These are phyloP conservation scores for Philopotamus ludificatus DNA, from an alignment of 1,140 invertebrate species.

Conservation along the genomic window DNA sequence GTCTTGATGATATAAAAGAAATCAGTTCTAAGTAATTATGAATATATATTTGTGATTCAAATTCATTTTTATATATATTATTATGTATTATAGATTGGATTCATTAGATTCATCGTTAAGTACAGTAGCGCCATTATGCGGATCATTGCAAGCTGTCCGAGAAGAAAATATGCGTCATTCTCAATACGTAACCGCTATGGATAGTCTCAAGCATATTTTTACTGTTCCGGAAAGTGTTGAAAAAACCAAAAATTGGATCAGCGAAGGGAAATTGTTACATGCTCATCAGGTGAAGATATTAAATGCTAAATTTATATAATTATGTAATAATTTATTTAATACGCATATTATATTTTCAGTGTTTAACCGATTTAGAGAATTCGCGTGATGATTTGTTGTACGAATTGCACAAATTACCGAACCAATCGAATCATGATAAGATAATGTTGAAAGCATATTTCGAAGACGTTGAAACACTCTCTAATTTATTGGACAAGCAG, in stretches of 20 bases:
- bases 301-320: no score
- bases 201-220: conserved; percentile 97
- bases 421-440: conserved; percentile 87
- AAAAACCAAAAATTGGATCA: conserved; percentile 91
- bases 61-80: not conserved
- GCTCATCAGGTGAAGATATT: conserved; percentile 74
- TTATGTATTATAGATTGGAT: conserved; percentile 47
- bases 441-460: conserved; percentile 93
- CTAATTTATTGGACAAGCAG: conserved; percentile 87
- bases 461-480: conserved; percentile 89
- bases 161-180: conserved; percentile 93
- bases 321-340: no score
- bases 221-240: conserved; percentile 95
- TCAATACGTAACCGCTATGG: conserved; percentile 95
- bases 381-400: conserved; percentile 93
- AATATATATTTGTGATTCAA: not conserved
- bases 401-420: conserved; percentile 91
- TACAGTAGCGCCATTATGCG: conserved; percentile 61
- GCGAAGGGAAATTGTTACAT: conserved; percentile 91
- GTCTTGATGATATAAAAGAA: conserved; percentile 82
- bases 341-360: conserved; percentile 51
- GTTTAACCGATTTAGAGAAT: conserved; percentile 92
- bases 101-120: conserved; percentile 50
- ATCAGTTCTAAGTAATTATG: conserved; percentile 55
- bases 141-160: conserved; percentile 79